Base-by-base conservation (phyloP, 30 jellyfish, hydroid and myxozoan genomes). In the Aurelia sp. region DNA sequence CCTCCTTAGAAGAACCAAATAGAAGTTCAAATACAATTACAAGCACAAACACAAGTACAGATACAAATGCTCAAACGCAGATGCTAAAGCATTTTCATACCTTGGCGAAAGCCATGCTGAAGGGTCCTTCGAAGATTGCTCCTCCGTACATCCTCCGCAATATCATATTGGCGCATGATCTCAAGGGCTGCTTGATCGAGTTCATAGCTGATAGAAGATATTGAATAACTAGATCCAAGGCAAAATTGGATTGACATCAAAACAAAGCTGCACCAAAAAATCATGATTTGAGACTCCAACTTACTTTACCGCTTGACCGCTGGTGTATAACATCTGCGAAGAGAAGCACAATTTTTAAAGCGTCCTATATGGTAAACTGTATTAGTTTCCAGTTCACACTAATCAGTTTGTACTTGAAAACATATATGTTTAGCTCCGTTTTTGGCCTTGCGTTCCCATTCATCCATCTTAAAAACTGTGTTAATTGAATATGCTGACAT, bases 161-260 rank as follows among this genome's bases (percentile, higher is more conserved):
- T 62, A 16, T 82, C 92, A 62, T 69, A 82, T 58, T 73, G 40
- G 0, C 60, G 85, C 86, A 82, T 35, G 44, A 82, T 20, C 21
- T 82, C 84, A 21, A 82, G 62, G 18, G 92, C 82, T 16, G 86
- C 92, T 44, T 57, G 69, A 44, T 82, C 92, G 3, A 82, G 40
- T 58, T 48, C 47, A 23, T 82, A 73, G 13, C 86, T 62, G 72
- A 82, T 40, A 4, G 78, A 17, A 18, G 78, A 76, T 2, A 30
- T 9, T 8, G 68, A 17, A 63, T 78, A 81, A 16, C 55, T 2
- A 4, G 13, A 10, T 16, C 55, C 55, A 9, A 6, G 55, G 55
- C 15, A 44, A 44, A 44, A 2, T 10, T 7, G 55, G 15, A 44
- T 44, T 7, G 16, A 44, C 55, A 44, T 18, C 64, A 16, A 21